Conservation (phyloP, 2,113 vertebrate species). For the Acanthochromis polyacanthus region DNA sequence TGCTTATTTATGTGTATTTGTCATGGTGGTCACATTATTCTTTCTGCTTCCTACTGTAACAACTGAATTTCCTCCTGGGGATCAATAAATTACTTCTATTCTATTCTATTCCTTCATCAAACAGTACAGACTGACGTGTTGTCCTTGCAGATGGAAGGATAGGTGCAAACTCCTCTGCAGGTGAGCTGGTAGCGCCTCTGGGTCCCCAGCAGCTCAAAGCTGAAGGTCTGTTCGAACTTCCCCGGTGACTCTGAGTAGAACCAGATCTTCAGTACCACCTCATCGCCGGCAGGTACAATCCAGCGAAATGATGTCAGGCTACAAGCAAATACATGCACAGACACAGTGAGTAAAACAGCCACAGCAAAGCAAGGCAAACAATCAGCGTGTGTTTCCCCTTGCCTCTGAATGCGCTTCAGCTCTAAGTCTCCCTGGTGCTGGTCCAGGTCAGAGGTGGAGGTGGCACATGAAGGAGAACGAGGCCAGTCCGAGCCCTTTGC, state of each 20-base stretch:
- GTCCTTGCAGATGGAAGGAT: slow-evolving; percentile 88
- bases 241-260: slow-evolving; percentile 85
- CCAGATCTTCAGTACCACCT: slow-evolving; percentile 84
- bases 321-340: slow-evolving; percentile 8
- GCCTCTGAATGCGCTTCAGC: slow-evolving; percentile 79
- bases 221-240: slow-evolving; percentile 86
- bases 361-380: not conserved
- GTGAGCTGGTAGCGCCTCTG: slow-evolving; percentile 85
- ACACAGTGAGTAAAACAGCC: not conserved
- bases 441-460: slow-evolving; percentile 54
- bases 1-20: too few relatives aligned
- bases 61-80: too few relatives aligned
- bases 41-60: too few relatives aligned
- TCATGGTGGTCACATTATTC: too few relatives aligned
- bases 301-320: slow-evolving; percentile 88
- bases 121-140: slow-evolving; percentile 84
- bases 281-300: slow-evolving; percentile 84
- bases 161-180: slow-evolving; percentile 87
- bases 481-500: not conserved
- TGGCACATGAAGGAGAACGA: not conserved
- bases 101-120: not conserved
- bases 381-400: slow-evolving; percentile 31
- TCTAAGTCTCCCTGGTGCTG: slow-evolving; percentile 10
- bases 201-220: slow-evolving; percentile 90
- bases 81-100: too few relatives aligned